Conservation (phyloP, 2,888 invertebrate species). For the Nephrotoma guestfalica region DNA sequence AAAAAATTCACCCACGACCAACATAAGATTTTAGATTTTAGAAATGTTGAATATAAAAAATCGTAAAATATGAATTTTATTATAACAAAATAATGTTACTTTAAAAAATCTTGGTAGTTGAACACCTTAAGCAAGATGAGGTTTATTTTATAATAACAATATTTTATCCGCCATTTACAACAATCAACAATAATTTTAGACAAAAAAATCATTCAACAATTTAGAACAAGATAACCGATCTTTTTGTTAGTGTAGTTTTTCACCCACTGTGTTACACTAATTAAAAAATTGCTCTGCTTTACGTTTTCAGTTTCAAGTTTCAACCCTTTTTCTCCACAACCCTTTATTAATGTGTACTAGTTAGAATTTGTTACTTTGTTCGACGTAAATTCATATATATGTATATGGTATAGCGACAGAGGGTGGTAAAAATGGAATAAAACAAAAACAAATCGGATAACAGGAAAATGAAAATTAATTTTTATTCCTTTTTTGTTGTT, state of each 20-base stretch:
- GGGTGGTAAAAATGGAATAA: not conserved
- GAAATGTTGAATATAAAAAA: too few relatives aligned
- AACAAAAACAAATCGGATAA: not conserved
- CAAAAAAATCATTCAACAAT: not conserved
- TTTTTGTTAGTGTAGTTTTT: not conserved
- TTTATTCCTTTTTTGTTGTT: not conserved
- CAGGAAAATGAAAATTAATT: not conserved
- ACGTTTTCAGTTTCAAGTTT: not conserved
- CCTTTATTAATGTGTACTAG: not conserved
- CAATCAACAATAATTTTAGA: not conserved
- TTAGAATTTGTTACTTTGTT: not conserved
- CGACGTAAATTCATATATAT: not conserved
- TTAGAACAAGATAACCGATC: not conserved
- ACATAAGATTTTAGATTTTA: too few relatives aligned
- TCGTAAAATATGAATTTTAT: too few relatives aligned
- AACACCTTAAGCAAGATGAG: too few relatives aligned
- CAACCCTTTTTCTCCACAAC: not conserved
- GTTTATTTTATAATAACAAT: too few relatives aligned
- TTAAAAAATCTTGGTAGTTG: too few relatives aligned
- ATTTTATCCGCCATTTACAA: not conserved
- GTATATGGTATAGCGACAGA: not conserved
- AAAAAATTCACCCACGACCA: too few relatives aligned
- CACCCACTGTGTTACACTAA: not conserved
- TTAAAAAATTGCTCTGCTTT: not conserved
- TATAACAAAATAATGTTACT: too few relatives aligned